phyloP scores from a whole-genome alignment of 2,888 invertebrate species.

The Hyposoter didymator region DNA sequence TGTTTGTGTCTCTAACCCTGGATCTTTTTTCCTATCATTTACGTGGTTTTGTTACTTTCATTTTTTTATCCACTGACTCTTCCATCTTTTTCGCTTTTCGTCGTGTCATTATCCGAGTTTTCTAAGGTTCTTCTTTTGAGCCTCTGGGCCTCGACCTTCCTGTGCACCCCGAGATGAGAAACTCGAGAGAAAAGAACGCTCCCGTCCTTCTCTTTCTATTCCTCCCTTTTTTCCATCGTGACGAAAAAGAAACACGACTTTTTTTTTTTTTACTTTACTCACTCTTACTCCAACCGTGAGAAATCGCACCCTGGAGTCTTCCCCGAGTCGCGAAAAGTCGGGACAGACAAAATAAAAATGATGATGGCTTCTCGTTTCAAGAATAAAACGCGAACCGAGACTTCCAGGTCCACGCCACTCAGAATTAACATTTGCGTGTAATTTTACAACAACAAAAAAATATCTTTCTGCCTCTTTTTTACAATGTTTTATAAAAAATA shows the following conservation, averaged over 20 bases:
- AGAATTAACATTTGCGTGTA: background rate
- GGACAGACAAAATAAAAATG: slow-evolving; percentile 22
- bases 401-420: background rate
- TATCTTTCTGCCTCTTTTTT: background rate
- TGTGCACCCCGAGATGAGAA: slow-evolving; percentile 45
- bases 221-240: background rate
- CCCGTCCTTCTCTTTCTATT: slow-evolving; percentile 17
- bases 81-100: slow-evolving; percentile 19
- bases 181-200: slow-evolving; percentile 33
- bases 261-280: slow-evolving; percentile 30
- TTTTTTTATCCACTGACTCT: slow-evolving; percentile 15
- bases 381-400: background rate
- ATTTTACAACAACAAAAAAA: background rate
- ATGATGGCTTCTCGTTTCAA: background rate
- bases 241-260: slow-evolving; percentile 20
- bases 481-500: background rate
- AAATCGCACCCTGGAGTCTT: slow-evolving; percentile 57
- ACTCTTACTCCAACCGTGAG: slow-evolving; percentile 45
- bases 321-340: slow-evolving; percentile 45
- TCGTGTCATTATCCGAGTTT: slow-evolving; percentile 44
- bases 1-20: background rate
- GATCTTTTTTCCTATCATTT: slow-evolving; percentile 12
- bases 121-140: slow-evolving; percentile 34
- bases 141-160: slow-evolving; percentile 32
- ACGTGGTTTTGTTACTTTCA: slow-evolving; percentile 11